Percentiles rank a stretch among this genome's conserved stretches.
phyloP scores from a whole-genome alignment of 2,113 vertebrate species.

The Cephalopholis sonnerati region DNA sequence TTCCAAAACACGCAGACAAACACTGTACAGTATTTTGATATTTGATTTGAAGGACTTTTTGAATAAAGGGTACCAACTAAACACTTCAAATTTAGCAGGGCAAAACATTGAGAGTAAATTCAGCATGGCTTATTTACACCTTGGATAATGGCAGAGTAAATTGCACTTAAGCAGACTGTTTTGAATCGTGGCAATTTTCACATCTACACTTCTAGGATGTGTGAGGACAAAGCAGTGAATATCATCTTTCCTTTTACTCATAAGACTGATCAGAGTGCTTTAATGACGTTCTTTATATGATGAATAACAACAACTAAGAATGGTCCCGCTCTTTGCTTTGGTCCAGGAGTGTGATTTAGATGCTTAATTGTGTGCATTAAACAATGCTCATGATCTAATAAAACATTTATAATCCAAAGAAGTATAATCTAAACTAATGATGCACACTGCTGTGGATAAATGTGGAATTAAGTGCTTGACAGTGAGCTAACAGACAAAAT shows the following conservation, averaged over 20 bases:
- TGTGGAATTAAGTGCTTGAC: slow-evolving; percentile 2
- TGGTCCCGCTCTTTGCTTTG: background rate
- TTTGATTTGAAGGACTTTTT: no score
- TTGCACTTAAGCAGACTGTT: background rate
- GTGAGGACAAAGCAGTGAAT: background rate
- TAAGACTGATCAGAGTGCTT: background rate
- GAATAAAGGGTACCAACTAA: background rate
- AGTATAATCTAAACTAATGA: background rate
- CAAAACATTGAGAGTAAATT: background rate
- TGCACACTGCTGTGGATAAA: background rate
- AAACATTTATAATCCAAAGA: background rate
- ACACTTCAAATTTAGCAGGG: background rate
- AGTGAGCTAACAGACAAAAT: background rate
- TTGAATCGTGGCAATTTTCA: background rate
- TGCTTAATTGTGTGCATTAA: background rate
- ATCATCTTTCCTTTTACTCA: background rate
- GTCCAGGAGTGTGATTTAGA: background rate
- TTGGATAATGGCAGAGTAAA: background rate
- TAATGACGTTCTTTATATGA: background rate
- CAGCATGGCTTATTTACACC: background rate
- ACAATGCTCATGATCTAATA: background rate
- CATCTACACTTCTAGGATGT: background rate
- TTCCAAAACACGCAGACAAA: no score
- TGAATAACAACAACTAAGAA: background rate
- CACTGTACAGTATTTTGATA: no score